phyloP scores from a whole-genome alignment of 2,888 invertebrate genomes.

The Hirtodrosophila confusa region DNA sequence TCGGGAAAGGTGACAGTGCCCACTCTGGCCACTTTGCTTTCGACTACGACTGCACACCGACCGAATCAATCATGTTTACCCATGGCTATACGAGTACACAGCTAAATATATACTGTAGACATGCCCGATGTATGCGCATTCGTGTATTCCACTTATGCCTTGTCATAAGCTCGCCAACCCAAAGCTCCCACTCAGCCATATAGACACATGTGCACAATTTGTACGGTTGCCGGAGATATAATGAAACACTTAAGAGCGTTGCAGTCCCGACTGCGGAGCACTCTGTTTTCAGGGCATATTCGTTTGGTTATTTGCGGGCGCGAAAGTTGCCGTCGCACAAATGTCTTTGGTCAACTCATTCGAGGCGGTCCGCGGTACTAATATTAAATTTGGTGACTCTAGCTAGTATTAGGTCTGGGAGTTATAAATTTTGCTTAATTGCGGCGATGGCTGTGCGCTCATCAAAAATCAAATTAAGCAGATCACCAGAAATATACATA shows the following conservation, averaged over 20 bases:
- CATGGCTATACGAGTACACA: conserved; percentile 17
- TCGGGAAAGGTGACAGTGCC: conserved; percentile 41
- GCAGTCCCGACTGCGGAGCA: no score
- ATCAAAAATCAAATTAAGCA: no score
- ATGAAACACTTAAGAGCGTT: not conserved
- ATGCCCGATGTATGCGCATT: not conserved
- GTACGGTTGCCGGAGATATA: conserved; percentile 8
- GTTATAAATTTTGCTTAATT: no score
- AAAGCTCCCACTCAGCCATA: conserved; percentile 48
- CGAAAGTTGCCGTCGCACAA: no score
- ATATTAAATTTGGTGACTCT: no score
- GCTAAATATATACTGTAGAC: conserved; percentile 8
- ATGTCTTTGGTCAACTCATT: no score
- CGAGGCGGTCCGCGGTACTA: no score
- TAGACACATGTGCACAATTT: conserved; percentile 49
- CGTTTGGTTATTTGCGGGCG: no score
- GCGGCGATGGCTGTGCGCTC: no score
- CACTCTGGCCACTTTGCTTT: conserved; percentile 28
- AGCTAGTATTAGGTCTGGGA: no score
- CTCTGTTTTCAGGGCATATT: no score
- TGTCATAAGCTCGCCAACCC: conserved; percentile 28
- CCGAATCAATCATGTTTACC: conserved; percentile 70
- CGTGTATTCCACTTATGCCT: conserved; percentile 18
- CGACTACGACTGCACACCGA: conserved; percentile 15
- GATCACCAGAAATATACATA: no score